These are phyloP conservation scores for Echinops telfairi DNA, from an alignment of 2,113 vertebrate genomes.

Conservation along the genomic window DNA sequence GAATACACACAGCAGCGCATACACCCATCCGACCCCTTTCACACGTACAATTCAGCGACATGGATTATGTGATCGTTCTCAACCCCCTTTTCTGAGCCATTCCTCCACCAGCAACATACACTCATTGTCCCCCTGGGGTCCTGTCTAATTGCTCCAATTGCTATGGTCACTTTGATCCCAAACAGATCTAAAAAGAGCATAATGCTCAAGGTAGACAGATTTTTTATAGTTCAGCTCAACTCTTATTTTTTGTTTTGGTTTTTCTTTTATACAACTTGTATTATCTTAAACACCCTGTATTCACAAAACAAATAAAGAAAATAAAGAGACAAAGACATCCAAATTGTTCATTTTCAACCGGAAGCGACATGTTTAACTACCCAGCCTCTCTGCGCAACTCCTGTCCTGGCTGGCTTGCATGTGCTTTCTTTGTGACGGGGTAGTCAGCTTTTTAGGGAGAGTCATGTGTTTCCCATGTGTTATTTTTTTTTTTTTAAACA, in stretches of 20 bases:
- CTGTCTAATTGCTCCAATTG: background rate
- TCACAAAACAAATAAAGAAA: constrained; percentile 11
- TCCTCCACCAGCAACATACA: background rate
- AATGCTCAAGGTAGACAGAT: background rate
- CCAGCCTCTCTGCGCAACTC: background rate
- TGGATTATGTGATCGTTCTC: background rate
- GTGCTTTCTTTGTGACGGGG: background rate
- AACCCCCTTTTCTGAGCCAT: background rate
- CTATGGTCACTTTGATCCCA: background rate
- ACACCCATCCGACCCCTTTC: background rate
- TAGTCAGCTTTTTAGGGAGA: background rate
- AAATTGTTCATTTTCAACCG: background rate
- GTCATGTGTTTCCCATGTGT: background rate
- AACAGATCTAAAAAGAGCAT: background rate
- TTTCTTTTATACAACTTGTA: background rate
- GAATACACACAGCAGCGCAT: background rate
- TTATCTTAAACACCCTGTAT: background rate
- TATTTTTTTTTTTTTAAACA: constrained; percentile 57
- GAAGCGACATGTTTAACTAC: background rate
- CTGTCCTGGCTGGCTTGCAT: background rate
- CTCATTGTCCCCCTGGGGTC: background rate
- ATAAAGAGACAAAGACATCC: background rate
- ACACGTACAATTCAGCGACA: background rate
- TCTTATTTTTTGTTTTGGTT: background rate
- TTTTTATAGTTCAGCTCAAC: background rate